Evolutionary conservation across 2,888 invertebrate genomes (phyloP), one percentile per base, ranked within the genome.

Genomic region (Sinopyrophorus schimmeli): DNA sequence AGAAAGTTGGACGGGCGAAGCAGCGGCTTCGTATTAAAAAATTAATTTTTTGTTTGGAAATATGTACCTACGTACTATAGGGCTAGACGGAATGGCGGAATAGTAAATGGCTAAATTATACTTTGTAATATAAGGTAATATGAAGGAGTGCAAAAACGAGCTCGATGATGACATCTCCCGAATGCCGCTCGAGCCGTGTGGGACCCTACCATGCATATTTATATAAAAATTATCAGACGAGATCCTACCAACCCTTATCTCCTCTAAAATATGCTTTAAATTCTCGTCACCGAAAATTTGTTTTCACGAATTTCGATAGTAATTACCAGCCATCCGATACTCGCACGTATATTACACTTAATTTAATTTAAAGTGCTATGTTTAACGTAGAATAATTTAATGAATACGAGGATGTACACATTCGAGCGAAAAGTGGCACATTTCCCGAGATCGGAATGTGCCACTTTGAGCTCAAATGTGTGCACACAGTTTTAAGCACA

Each of bases 51-150:
- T n/a, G n/a, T n/a, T n/a, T n/a, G n/a, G n/a, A n/a, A n/a, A n/a
- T n/a, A n/a, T n/a, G n/a, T n/a, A n/a, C n/a, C n/a, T n/a, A n/a
- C n/a, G n/a, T n/a, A n/a, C n/a, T n/a, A n/a, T n/a, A n/a, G 47
- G 47, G 44, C 46, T 48, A 50, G 49, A 41, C 41, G 53, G 55
- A 62, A 57, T 53, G 57, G 51, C 51, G 51, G 63, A 63, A 64
- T 65, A 57, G 59, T 58, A 63, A 63, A 64, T 59, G 60, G 54
- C 47, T 54, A 55, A 64, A 65, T 65, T 65, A 65, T 64, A 64
- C 65, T 65, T 65, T 64, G 55, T 64, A 65, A 65, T 64, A 59
- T 63, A 59, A 57, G 63, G 61, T 63, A 61, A 64, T 62, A 59
- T 59, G 53, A 53, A 2, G 65, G 54, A 39, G 53, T 51, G 34